Evolutionary conservation across 1,140 invertebrate genomes (phyloP).

Genomic region (Leptinotarsa defecta): DNA sequence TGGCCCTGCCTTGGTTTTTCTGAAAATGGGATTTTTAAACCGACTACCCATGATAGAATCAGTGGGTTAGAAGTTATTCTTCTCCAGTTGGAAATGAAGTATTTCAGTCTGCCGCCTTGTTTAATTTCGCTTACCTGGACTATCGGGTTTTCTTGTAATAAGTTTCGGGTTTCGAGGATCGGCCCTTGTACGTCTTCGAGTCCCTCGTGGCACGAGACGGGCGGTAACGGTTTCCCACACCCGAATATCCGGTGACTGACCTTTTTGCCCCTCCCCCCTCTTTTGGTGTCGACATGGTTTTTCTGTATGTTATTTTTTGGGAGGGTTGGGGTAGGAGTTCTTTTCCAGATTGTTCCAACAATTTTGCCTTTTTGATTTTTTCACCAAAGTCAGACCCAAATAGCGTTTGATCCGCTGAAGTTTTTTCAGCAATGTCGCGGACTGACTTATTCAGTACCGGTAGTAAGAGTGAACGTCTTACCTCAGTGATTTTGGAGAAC

Average conservation of each 20-base stretch:
- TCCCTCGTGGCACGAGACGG: slow-evolving; percentile 2
- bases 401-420: not conserved
- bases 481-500: not conserved
- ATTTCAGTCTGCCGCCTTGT: slow-evolving; percentile 4
- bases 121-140: not conserved
- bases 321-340: not conserved
- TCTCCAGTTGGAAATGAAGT: slow-evolving; percentile 9
- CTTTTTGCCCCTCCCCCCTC: not conserved
- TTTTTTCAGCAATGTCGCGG: slow-evolving; percentile 6
- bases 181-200: not conserved
- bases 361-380: slow-evolving; percentile 3
- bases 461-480: not conserved
- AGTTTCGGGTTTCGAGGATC: not conserved
- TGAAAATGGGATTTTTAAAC: slow-evolving; percentile 14
- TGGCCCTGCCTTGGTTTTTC: not conserved
- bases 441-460: slow-evolving; percentile 11
- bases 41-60: slow-evolving; percentile 15
- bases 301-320: not conserved
- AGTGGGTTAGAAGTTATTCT: slow-evolving; percentile 1
- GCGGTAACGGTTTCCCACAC: slow-evolving; percentile 9
- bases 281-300: not conserved
- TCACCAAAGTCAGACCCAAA: slow-evolving; percentile 19
- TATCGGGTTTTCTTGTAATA: not conserved
- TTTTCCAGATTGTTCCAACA: slow-evolving; percentile 7
- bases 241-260: not conserved